Conservation (phyloP, 2,888 invertebrate species). For the Drosophila rubida region DNA sequence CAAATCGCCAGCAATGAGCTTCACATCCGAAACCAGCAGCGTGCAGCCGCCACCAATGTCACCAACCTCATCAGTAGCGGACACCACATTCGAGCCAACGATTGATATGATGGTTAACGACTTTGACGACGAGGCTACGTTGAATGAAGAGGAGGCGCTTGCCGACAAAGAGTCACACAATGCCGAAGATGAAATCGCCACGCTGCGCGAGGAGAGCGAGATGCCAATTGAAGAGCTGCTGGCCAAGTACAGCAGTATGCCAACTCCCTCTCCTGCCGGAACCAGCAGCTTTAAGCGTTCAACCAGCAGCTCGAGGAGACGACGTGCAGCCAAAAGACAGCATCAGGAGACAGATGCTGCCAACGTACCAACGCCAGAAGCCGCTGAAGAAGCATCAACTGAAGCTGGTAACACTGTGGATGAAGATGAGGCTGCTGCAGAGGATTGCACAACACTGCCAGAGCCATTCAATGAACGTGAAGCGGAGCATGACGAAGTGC, state of each 20-base stretch:
- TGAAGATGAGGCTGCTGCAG: background rate
- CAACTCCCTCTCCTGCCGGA: conserved; percentile 58
- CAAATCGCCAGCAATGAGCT: conserved; percentile 62
- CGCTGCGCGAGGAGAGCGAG: conserved; percentile 95
- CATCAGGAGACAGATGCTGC: conserved; percentile 23
- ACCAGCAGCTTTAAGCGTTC: conserved; percentile 41
- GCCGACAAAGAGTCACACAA: conserved; percentile 94
- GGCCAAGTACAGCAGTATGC: conserved; percentile 92
- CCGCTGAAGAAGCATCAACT: background rate
- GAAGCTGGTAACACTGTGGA: background rate
- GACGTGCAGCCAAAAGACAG: conserved; percentile 52
- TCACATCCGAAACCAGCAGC: conserved; percentile 29
- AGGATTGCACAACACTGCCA: background rate
- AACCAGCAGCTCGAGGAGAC: conserved; percentile 40
- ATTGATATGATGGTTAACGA: conserved; percentile 99
- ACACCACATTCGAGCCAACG: conserved; percentile 93
- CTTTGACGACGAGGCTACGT: conserved; percentile 97
- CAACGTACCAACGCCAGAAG: background rate
- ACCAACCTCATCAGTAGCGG: conserved; percentile 80
- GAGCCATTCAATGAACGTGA: background rate
- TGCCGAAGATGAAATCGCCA: conserved; percentile 94
- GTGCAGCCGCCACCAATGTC: conserved; percentile 62
- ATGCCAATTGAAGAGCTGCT: conserved; percentile 97
- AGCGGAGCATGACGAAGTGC: conserved; percentile 21
- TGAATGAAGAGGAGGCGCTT: conserved; percentile 98